Percentiles rank a stretch among this genome's conserved stretches.
Conservation (phyloP, 2,797 vertebrate species). For the Chaenodraco wilsoni region DNA sequence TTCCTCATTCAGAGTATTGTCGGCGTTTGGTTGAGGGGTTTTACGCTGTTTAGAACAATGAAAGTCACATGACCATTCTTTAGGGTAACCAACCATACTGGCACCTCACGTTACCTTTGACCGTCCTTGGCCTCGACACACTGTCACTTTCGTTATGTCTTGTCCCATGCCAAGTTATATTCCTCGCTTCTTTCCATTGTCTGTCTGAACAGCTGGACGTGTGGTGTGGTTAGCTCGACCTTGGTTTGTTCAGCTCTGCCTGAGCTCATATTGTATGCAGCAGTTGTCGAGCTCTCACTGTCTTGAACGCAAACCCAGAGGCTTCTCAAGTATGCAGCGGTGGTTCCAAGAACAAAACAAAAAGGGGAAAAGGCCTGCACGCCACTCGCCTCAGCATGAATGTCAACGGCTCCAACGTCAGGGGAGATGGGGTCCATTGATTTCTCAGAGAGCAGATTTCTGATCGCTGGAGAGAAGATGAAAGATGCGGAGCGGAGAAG, state of each 20-base stretch:
- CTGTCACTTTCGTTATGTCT: slow-evolving; percentile 48
- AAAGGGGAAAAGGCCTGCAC: slow-evolving; percentile 18
- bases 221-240: slow-evolving; percentile 36
- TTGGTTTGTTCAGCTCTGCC: slow-evolving; percentile 46
- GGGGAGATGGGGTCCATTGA: slow-evolving; percentile 49
- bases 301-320: slow-evolving; percentile 54
- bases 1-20: slow-evolving; percentile 28
- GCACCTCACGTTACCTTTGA: slow-evolving; percentile 20
- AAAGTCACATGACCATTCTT: slow-evolving; percentile 14
- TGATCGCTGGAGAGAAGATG: slow-evolving; percentile 42
- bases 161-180: slow-evolving; percentile 28
- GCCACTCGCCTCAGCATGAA: slow-evolving; percentile 55
- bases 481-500: slow-evolving; percentile 20
- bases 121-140: slow-evolving; percentile 8
- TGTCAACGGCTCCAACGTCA: slow-evolving; percentile 53
- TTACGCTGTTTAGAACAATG: slow-evolving; percentile 32
- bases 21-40: slow-evolving; percentile 33
- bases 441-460: background rate
- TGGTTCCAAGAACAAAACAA: slow-evolving; percentile 50
- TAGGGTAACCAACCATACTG: slow-evolving; percentile 3
- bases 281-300: slow-evolving; percentile 47
- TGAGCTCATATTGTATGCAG: slow-evolving; percentile 59
- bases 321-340: slow-evolving; percentile 69
- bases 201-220: slow-evolving; percentile 40
- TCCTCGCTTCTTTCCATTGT: slow-evolving; percentile 39